These are phyloP conservation scores for Dorcus hopei DNA, from an alignment of 2,888 invertebrate species.

Conservation along the genomic window DNA sequence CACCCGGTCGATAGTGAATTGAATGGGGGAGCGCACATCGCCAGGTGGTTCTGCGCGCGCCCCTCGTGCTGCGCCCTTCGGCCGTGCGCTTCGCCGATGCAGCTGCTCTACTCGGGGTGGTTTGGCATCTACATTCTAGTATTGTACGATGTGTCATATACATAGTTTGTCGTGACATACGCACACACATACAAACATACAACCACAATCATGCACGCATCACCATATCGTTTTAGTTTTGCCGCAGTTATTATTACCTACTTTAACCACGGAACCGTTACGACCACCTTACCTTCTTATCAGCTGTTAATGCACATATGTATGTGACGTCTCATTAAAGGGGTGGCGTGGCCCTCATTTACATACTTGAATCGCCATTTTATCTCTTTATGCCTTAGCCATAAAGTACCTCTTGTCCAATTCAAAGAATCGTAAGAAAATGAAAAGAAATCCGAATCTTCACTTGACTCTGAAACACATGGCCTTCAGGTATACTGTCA, in stretches of 20 bases:
- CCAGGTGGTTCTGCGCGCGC: constrained; percentile 50
- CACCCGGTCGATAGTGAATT: constrained; percentile 51
- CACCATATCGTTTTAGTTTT: neutral
- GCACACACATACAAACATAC: too few species aligned
- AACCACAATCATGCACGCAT: neutral
- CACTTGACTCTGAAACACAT: too few species aligned
- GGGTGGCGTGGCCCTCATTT: too few species aligned
- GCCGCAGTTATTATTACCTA: neutral
- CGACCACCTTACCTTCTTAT: neutral
- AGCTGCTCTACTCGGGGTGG: constrained; percentile 25
- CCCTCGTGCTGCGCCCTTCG: constrained; percentile 45
- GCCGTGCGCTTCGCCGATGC: constrained; percentile 22
- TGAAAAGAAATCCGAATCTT: too few species aligned
- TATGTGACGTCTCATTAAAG: too few species aligned
- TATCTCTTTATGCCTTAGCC: too few species aligned
- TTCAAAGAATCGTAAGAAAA: too few species aligned
- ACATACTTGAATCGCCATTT: too few species aligned
- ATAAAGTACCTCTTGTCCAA: too few species aligned
- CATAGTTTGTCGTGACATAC: too few species aligned
- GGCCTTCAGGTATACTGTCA: too few species aligned
- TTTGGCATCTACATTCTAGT: constrained; percentile 15
- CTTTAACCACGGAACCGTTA: neutral
- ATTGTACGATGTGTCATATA: constrained; percentile 2
- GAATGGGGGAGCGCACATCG: constrained; percentile 51
- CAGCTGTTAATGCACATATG: neutral